Evolutionary conservation across 1,140 invertebrate genomes (phyloP).

Genomic region (Cherax destructor): DNA sequence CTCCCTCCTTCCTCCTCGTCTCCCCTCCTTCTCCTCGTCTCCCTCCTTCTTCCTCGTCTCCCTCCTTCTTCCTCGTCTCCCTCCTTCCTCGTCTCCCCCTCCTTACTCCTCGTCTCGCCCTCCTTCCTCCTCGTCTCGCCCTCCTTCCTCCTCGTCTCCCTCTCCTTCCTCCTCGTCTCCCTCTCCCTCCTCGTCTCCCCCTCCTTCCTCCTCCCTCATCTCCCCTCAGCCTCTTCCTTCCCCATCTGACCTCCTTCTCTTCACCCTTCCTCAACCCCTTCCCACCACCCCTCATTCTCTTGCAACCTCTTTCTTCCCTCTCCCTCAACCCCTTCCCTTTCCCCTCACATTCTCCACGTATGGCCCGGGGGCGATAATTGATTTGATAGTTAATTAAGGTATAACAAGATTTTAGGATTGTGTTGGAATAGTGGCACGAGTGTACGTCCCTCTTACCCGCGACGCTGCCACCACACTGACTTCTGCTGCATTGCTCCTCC

Average conservation of each 20-base stretch:
- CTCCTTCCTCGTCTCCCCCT: neutral
- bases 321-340: neutral
- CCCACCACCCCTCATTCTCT: neutral
- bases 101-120: neutral
- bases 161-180: neutral
- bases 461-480: neutral
- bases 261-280: neutral
- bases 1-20: neutral
- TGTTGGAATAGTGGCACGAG: neutral
- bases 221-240: neutral
- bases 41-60: neutral
- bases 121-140: neutral
- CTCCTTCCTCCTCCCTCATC: neutral
- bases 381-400: conserved; percentile 47
- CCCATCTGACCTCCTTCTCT: neutral
- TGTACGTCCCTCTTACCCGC: neutral
- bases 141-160: too few species aligned
- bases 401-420: conserved; percentile 38
- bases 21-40: neutral
- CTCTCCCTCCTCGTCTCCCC: neutral
- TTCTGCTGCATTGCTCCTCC: neutral
- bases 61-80: neutral
- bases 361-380: conserved; percentile 17
- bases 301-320: neutral
- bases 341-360: neutral